A percentile compares a stretch with the other conserved stretches of the same genome.
phyloP scores from a whole-genome alignment of 2,113 vertebrate genomes.

The Melanostigma gelatinosum region DNA sequence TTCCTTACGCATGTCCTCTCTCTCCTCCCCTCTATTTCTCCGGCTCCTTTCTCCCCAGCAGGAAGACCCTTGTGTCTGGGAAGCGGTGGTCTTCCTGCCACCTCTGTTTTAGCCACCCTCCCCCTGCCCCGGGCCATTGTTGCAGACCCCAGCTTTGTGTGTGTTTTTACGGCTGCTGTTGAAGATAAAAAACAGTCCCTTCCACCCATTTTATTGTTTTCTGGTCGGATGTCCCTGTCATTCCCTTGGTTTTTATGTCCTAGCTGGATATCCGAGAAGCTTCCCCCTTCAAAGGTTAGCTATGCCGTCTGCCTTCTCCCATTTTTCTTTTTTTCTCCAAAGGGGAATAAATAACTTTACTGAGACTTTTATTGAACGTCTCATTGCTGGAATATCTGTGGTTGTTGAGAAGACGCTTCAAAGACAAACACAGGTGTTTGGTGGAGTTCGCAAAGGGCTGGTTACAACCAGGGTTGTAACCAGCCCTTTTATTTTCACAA shows the following conservation, averaged over 20 bases:
- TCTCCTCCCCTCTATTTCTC: constrained; percentile 59
- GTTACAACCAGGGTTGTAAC: constrained; percentile 67
- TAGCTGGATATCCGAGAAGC: constrained; percentile 77
- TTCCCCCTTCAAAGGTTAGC: constrained; percentile 79
- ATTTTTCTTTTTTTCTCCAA: constrained; percentile 55
- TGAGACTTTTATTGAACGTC: constrained; percentile 77
- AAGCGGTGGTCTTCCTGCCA: constrained; percentile 81
- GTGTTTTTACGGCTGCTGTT: constrained; percentile 83
- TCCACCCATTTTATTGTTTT: constrained; percentile 83
- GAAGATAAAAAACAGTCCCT: constrained; percentile 83
- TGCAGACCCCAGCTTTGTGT: constrained; percentile 78
- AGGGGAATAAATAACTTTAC: constrained; percentile 81
- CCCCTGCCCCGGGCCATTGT: constrained; percentile 79
- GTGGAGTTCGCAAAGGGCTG: constrained; percentile 65
- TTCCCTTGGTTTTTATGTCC: constrained; percentile 81
- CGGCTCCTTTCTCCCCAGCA: constrained; percentile 66
- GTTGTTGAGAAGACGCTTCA: constrained; percentile 73
- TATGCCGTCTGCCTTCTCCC: constrained; percentile 66
- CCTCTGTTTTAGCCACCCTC: constrained; percentile 71
- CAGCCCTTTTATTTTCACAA: no score
- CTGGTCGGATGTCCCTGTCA: constrained; percentile 81
- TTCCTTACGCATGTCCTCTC: constrained; percentile 50
- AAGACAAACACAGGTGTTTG: constrained; percentile 82
- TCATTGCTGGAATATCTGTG: constrained; percentile 74
- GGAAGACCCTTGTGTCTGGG: constrained; percentile 79